Evolutionary conservation across 2,888 invertebrate species (phyloP).

Genomic region (Sycophila texana): DNA sequence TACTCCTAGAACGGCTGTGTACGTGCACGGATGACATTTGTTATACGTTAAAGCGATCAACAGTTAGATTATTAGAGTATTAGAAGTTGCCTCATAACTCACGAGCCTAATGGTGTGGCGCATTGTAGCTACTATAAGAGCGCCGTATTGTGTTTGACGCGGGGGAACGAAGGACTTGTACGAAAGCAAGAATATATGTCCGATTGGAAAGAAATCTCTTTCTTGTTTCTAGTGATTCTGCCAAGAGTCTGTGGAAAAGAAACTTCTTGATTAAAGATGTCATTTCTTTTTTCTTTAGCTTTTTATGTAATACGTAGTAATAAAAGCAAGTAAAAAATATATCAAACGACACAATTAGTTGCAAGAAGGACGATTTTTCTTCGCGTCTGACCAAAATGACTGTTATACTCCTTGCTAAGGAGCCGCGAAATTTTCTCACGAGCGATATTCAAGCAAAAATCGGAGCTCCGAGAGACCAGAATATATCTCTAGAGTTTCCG

Average conservation of each 20-base stretch:
- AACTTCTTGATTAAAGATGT: slow-evolving; percentile 35
- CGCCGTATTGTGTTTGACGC: slow-evolving; percentile 70
- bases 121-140: slow-evolving; percentile 57
- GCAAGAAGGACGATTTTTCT: background rate
- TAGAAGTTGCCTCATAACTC: slow-evolving; percentile 75
- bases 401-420: background rate
- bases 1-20: background rate
- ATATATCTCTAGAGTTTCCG: background rate
- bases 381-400: background rate
- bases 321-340: background rate
- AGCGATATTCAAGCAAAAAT: no score
- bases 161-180: slow-evolving; percentile 32
- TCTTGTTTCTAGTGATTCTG: slow-evolving; percentile 37
- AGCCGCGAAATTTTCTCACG: no score
- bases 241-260: slow-evolving; percentile 15
- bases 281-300: slow-evolving; percentile 10
- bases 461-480: background rate
- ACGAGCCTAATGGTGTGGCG: slow-evolving; percentile 69
- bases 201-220: slow-evolving; percentile 26
- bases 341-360: background rate
- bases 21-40: slow-evolving; percentile 34
- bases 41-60: slow-evolving; percentile 66
- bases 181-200: slow-evolving; percentile 23
- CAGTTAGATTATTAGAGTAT: slow-evolving; percentile 75
- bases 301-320: background rate